phyloP scores from a whole-genome alignment of 2,797 vertebrate genomes.

The Gallinago solitaria region DNA sequence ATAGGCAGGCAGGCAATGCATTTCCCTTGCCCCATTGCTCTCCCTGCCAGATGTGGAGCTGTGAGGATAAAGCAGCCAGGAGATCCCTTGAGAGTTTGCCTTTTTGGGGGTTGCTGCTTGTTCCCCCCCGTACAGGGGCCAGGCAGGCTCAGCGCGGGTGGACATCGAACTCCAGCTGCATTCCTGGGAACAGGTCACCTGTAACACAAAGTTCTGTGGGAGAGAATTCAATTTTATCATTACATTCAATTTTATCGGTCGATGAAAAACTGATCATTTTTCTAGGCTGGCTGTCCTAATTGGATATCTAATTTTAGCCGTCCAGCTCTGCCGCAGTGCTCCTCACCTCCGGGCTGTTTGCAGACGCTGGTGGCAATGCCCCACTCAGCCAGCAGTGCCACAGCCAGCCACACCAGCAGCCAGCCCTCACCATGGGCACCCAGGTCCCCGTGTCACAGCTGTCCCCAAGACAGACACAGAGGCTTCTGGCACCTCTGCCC shows the following conservation, averaged over 20 bases:
- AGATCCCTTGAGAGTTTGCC: neutral
- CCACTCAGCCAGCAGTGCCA: neutral
- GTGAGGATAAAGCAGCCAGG: neutral
- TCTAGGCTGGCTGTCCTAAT: neutral
- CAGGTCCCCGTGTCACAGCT: accelerated
- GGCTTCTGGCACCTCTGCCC: neutral
- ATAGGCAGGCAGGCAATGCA: neutral
- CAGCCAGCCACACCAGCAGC: neutral
- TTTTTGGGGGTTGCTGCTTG: neutral
- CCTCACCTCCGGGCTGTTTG: neutral
- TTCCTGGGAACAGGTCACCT: neutral
- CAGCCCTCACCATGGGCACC: too few species aligned
- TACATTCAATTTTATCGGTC: neutral
- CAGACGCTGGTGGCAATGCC: neutral
- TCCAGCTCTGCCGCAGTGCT: neutral
- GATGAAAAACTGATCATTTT: neutral
- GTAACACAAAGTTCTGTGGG: neutral
- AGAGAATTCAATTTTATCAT: neutral
- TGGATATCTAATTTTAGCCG: neutral
- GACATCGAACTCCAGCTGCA: neutral
- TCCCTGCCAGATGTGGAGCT: constrained; percentile 42
- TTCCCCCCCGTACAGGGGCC: neutral
- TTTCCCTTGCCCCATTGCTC: constrained; percentile 19
- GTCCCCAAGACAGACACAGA: accelerated
- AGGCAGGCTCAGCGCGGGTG: neutral